A percentile compares a stretch with the other conserved stretches of the same genome.
phyloP scores from a whole-genome alignment of 2,113 vertebrate species.

The Hemichromis elongatus region DNA sequence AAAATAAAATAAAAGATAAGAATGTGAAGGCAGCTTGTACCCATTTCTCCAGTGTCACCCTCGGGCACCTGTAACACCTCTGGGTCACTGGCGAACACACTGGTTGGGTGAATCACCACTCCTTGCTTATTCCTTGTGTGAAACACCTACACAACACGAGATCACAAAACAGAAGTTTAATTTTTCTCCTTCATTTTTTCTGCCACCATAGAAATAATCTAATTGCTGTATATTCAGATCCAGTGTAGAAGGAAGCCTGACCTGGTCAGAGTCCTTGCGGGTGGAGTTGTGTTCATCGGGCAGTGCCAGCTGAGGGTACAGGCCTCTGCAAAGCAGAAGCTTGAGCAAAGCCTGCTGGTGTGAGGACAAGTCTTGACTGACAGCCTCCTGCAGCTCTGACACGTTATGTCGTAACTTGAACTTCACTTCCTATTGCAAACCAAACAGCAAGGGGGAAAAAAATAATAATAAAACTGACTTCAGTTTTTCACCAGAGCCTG shows the following conservation, averaged over 20 bases:
- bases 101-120: slow-evolving; percentile 85
- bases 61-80: slow-evolving; percentile 77
- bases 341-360: slow-evolving; percentile 78
- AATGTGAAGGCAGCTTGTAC: slow-evolving; percentile 15
- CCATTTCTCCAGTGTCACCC: slow-evolving; percentile 50
- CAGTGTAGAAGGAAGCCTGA: not conserved
- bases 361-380: slow-evolving; percentile 69
- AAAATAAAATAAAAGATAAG: fast-evolving
- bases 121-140: slow-evolving; percentile 87
- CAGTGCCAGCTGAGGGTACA: slow-evolving; percentile 87
- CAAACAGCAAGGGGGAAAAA: not conserved
- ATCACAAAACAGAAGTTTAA: not conserved
- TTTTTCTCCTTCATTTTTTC: not conserved
- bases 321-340: slow-evolving; percentile 83
- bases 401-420: slow-evolving; percentile 88
- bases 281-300: slow-evolving; percentile 83
- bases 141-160: slow-evolving; percentile 75
- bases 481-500: not conserved
- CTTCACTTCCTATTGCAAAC: slow-evolving; percentile 81
- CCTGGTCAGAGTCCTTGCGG: slow-evolving; percentile 92
- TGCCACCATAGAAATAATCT: fast-evolving
- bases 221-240: not conserved
- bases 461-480: not conserved
- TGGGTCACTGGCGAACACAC: slow-evolving; percentile 78
- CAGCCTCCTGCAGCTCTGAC: slow-evolving; percentile 75